These are phyloP conservation scores for Cavia aperea DNA, from an alignment of 2,113 vertebrate genomes.

Conservation along the genomic window DNA sequence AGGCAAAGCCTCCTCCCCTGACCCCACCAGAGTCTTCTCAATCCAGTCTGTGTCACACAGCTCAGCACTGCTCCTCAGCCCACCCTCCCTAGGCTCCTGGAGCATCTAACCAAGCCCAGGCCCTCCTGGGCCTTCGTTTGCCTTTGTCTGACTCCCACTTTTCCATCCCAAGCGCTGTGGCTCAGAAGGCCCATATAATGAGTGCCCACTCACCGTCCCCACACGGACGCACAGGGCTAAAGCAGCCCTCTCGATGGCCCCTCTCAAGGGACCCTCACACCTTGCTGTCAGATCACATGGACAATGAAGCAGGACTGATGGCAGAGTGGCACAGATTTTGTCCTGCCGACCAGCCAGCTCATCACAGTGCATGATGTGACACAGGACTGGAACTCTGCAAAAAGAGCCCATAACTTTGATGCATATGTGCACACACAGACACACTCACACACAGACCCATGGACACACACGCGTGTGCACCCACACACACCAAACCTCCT, in stretches of 20 bases:
- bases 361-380: too few species aligned
- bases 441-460: neutral
- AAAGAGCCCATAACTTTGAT: too few species aligned
- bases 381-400: neutral
- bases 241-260: neutral
- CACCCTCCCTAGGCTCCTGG: neutral
- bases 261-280: neutral
- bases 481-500: neutral
- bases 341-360: neutral
- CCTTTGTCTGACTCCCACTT: neutral
- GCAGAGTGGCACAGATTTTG: neutral
- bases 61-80: neutral
- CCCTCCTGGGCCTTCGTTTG: neutral
- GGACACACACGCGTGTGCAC: neutral
- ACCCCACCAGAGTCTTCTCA: too few species aligned
- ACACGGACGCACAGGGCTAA: neutral
- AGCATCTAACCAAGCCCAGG: neutral
- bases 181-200: too few species aligned
- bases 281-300: neutral
- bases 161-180: too few species aligned
- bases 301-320: fast-evolving
- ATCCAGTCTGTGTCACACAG: neutral
- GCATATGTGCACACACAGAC: neutral
- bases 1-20: neutral
- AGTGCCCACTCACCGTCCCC: neutral